Evolutionary conservation across 1,140 invertebrate genomes (phyloP).

Genomic region (Cyrtorhinus lividipennis): DNA sequence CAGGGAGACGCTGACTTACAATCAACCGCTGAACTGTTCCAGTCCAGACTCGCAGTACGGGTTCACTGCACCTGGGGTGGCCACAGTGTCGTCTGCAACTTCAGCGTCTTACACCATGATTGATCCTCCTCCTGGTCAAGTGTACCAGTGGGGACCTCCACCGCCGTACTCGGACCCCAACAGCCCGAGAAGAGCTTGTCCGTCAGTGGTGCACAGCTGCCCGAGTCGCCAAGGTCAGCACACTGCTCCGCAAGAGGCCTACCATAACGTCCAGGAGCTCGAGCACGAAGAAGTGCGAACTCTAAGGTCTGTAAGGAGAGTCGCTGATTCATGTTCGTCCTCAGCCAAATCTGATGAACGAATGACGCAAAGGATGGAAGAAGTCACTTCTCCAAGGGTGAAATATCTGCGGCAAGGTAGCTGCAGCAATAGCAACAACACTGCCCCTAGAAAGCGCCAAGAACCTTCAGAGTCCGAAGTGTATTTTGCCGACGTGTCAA

Average conservation of each 20-base stretch:
- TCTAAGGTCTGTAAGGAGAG: neutral
- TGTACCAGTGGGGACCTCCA: constrained; percentile 23
- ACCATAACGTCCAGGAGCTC: constrained; percentile 1
- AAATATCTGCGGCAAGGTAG: constrained; percentile 19
- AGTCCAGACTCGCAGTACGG: constrained; percentile 24
- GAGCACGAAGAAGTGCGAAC: constrained; percentile 6
- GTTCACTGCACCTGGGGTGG: constrained; percentile 19
- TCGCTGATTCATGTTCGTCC: constrained; percentile 16
- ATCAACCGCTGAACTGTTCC: constrained; percentile 18
- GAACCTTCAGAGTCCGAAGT: constrained; percentile 50
- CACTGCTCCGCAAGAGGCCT: neutral
- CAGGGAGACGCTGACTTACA: constrained; percentile 17
- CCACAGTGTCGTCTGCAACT: constrained; percentile 19
- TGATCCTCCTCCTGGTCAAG: constrained; percentile 13
- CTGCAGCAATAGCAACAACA: constrained; percentile 9
- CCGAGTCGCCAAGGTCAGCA: constrained; percentile 10
- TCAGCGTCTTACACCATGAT: constrained; percentile 20
- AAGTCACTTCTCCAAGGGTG: constrained; percentile 16
- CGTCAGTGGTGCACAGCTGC: constrained; percentile 15
- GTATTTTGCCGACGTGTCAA: constrained; percentile 75
- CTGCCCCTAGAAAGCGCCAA: constrained; percentile 5
- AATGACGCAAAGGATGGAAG: constrained; percentile 2
- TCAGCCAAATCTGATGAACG: constrained; percentile 18
- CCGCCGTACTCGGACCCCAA: constrained; percentile 24
- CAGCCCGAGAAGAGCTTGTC: constrained; percentile 19